A percentile compares a stretch with the other conserved stretches of the same genome.
Evolutionary conservation across 2,888 invertebrate genomes (phyloP).

Genomic region (Alloplasta piceator): DNA sequence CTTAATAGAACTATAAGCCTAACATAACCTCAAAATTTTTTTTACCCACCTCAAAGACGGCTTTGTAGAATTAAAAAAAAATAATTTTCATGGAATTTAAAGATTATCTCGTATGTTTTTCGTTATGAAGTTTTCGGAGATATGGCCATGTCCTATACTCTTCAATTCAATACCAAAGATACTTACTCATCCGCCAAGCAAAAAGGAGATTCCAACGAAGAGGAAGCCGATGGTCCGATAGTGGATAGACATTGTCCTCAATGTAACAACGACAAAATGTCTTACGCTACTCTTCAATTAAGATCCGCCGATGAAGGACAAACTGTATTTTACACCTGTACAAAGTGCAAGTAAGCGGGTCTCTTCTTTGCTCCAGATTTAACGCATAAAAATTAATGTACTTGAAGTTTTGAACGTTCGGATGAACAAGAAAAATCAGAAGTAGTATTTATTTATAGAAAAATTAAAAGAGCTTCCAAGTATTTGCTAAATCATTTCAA

Average conservation of each 20-base stretch:
- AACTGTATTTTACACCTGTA: constrained; percentile 98
- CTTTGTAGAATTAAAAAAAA: not conserved
- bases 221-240: constrained; percentile 89
- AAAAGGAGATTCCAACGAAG: constrained; percentile 73
- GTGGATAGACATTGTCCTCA: constrained; percentile 93
- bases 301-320: constrained; percentile 99
- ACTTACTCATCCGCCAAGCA: constrained; percentile 81
- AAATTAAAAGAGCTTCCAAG: too few relatives aligned
- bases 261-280: constrained; percentile 96
- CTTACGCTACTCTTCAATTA: constrained; percentile 96
- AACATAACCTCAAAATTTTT: not conserved
- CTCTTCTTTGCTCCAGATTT: not conserved
- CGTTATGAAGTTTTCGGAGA: constrained; percentile 86
- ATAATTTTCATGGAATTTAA: not conserved
- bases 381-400: not conserved
- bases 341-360: constrained; percentile 92
- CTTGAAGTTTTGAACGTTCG: too few relatives aligned
- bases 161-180: constrained; percentile 88
- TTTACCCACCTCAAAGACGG: not conserved
- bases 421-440: too few relatives aligned
- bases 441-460: too few relatives aligned
- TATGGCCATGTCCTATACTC: constrained; percentile 88
- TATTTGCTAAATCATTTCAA: too few relatives aligned
- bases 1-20: not conserved
- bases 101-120: not conserved